Percentiles rank a stretch among this genome's conserved stretches.
These are phyloP conservation scores for Anneissia japonica DNA, from an alignment of 35 echinoderm and acorn worm genomes.

Conservation along the genomic window DNA sequence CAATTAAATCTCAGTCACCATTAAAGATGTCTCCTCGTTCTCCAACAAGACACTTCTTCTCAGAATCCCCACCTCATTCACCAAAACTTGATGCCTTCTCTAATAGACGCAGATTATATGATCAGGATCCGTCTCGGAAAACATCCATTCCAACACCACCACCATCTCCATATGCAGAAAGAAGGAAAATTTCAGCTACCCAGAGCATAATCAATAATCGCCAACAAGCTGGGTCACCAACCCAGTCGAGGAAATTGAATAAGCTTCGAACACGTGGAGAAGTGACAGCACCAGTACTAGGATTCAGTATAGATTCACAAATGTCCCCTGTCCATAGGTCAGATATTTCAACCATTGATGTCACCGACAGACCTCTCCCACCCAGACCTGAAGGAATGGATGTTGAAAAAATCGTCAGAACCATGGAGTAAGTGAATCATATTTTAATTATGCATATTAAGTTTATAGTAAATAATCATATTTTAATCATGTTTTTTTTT, in stretches of 20 bases:
- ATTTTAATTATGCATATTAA: too few relatives aligned
- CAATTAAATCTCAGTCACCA: neutral
- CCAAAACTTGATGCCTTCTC: neutral
- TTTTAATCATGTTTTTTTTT: too few relatives aligned
- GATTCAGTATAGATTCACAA: neutral
- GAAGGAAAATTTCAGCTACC: neutral
- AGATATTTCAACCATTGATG: neutral
- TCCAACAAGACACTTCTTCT: neutral
- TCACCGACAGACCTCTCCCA: neutral
- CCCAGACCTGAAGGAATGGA: conserved; percentile 1
- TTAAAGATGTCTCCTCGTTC: neutral
- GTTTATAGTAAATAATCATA: too few relatives aligned
- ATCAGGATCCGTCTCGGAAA: neutral
- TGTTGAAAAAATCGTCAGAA: neutral
- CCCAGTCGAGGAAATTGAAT: neutral
- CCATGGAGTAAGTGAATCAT: neutral
- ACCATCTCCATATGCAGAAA: neutral
- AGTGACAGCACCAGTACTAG: neutral
- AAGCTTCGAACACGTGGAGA: neutral
- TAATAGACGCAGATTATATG: neutral
- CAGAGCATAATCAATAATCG: neutral
- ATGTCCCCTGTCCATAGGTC: neutral
- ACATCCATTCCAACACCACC: neutral
- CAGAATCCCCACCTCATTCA: neutral
- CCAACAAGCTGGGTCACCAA: neutral